Base-by-base conservation (phyloP, 2,797 vertebrate genomes). In the Anomalospiza imberbis region DNA sequence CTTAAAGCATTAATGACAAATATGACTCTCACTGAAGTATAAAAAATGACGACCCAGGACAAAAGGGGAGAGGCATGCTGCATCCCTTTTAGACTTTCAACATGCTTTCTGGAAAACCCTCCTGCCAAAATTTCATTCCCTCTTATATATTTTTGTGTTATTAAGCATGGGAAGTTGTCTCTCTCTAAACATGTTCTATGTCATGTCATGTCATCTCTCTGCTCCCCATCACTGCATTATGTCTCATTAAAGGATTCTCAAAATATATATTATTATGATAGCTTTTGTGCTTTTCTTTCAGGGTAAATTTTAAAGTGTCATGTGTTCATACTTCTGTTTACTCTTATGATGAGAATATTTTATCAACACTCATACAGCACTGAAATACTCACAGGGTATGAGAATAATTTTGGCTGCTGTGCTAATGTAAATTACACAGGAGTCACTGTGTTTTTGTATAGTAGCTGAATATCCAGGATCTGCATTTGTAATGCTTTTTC, bases 191-290 rank as follows among this genome's bases (percentile, higher is more conserved):
- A 40, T 91, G 24, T 81, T 68, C 44, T 80, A 73, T 55, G 26
- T 61, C 68, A 82, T 40, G n/a, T 26, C 58, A 55, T 40, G n/a
- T 26, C 58, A 55, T 84, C 85, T 93, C 58, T 92, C 5, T 51
- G 15, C 26, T 82, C 22, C 34, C 58, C 42, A 89, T 77, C 51
- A 72, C n/a, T 19, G 22, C 19, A 20, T 78, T 77, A 70, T 84
- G 87, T 83, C 16, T 76, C n/a, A 10, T 71, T 94, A 84, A 95
- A 93, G 76, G 76, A 93, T 45, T 91, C 79, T 68, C 50, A 83
- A 47, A 91, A 86, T 86, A 81, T 60, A 89, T 77, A 44, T 89
- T 93, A 81, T 85, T 92, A 54, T 26, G 11, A 68, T 24, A 76
- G 61, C 5, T 88, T 93, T 85, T 94, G 40, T 9, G 4, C 17